Base-by-base conservation (phyloP, 1,140 invertebrate genomes). In the Drusus annulatus region DNA sequence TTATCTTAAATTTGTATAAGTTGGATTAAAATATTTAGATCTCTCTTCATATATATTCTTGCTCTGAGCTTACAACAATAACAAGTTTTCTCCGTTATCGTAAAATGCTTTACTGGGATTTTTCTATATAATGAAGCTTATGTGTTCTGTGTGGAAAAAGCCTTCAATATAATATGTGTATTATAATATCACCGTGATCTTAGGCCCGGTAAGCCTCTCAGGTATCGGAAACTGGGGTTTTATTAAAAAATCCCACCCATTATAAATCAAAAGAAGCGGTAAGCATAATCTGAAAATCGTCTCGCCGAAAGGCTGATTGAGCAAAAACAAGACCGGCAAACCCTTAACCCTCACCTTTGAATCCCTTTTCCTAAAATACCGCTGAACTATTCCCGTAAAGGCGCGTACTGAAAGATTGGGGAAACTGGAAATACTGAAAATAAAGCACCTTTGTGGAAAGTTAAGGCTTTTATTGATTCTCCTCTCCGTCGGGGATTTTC, bases 281-380 rank as follows among this genome's bases (percentile, higher is more conserved):
- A 71, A 71, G 23, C 45, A 51, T 71, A 71, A 71, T 71, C 68
- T 50, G 68, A 19, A 71, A 50, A 71, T 51, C 68, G 36, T 19
- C 23, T 71, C 36, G 51, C 36, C 10, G 36, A 71, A 71, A 71
- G 68, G 31, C 36, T 50, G 36, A 71, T 71, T 71, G 68, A 71
- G 68, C 68, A 71, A 71, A 71, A 71, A 71, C 68, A 71, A 71
- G 45, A 21, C 51, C 68, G 45, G 7, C 17, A 50, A 71, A 71
- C 68, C 68, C 17, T 71, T 71, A 71, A 45, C 36, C 68, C 63
- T 71, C 52, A 71, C 68, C 68, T 71, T 71, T 71, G 68, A 71
- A 71, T 71, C 68, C 68, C 23, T 71, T n/a, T 71, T 71, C 68
- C 68, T 8, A 31, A 71, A 71, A 71, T 36, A 71, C n/a, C 68